These are phyloP conservation scores for Carassius gibelio DNA, from an alignment of 2,113 vertebrate genomes.

Conservation along the genomic window DNA sequence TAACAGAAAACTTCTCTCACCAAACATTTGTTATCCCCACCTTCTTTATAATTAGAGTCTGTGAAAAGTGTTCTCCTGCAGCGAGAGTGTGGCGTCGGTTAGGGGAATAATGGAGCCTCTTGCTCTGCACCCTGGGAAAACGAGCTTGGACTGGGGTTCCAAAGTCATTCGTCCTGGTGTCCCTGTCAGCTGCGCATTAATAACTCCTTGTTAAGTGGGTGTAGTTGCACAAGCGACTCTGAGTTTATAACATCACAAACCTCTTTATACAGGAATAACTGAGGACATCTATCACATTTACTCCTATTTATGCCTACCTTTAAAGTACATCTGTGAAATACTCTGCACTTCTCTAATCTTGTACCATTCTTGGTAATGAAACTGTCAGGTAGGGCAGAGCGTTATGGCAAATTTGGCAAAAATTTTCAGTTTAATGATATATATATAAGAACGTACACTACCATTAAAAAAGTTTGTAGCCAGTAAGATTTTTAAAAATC, in stretches of 20 bases:
- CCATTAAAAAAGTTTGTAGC: neutral
- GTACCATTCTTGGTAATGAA: neutral
- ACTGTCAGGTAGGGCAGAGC: neutral
- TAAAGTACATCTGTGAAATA: neutral
- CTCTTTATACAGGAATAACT: neutral
- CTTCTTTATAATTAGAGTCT: conserved; percentile 65
- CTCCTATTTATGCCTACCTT: conserved; percentile 2
- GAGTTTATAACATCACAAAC: neutral
- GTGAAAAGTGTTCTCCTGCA: conserved; percentile 50
- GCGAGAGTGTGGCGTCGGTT: conserved; percentile 19
- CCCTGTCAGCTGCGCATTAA: conserved; percentile 48
- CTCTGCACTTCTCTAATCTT: neutral
- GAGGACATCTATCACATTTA: conserved; percentile 1
- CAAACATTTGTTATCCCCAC: conserved; percentile 63
- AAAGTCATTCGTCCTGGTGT: conserved; percentile 46
- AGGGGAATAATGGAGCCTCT: conserved; percentile 53
- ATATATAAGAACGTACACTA: neutral
- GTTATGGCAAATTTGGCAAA: neutral
- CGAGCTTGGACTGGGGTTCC: conserved; percentile 36
- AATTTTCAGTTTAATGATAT: neutral
- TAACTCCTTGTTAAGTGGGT: conserved; percentile 38
- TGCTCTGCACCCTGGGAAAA: conserved; percentile 44
- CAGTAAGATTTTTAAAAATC: neutral
- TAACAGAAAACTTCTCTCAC: conserved; percentile 61
- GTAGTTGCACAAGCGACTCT: neutral